These are phyloP conservation scores for Zaprionus lineosus DNA, from an alignment of 2,888 invertebrate genomes.

Conservation along the genomic window DNA sequence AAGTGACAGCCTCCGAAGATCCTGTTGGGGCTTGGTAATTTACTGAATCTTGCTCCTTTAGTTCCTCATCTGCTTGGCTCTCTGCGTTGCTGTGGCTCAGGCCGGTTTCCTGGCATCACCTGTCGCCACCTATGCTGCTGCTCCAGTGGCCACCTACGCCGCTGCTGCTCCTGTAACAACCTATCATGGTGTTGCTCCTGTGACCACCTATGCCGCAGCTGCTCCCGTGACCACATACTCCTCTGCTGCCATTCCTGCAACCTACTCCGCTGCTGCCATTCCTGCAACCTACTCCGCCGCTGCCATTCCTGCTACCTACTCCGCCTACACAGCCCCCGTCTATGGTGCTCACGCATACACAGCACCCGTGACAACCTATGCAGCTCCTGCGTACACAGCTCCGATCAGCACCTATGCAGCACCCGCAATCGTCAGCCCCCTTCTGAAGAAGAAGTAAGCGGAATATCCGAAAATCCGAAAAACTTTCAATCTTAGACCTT, in stretches of 20 bases:
- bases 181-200: constrained; percentile 31
- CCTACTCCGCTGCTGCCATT: constrained; percentile 25
- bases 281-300: too few relatives aligned
- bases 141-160: constrained; percentile 28
- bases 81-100: constrained; percentile 49
- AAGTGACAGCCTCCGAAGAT: constrained; percentile 19
- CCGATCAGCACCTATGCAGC: constrained; percentile 46
- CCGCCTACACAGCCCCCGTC: background rate
- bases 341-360: constrained; percentile 21
- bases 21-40: background rate
- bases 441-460: constrained; percentile 47
- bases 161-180: constrained; percentile 35
- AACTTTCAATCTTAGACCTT: too few relatives aligned
- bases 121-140: constrained; percentile 40
- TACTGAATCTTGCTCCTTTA: background rate
- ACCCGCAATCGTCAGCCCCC: constrained; percentile 44
- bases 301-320: constrained; percentile 14
- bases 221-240: constrained; percentile 19
- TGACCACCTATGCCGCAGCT: constrained; percentile 17
- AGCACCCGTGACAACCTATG: constrained; percentile 19
- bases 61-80: constrained; percentile 53
- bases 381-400: constrained; percentile 26
- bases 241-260: constrained; percentile 9
- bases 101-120: constrained; percentile 51
- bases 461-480: too few relatives aligned